These are phyloP conservation scores for Tupaia tana DNA, from an alignment of 2,113 vertebrate species.

Conservation along the genomic window DNA sequence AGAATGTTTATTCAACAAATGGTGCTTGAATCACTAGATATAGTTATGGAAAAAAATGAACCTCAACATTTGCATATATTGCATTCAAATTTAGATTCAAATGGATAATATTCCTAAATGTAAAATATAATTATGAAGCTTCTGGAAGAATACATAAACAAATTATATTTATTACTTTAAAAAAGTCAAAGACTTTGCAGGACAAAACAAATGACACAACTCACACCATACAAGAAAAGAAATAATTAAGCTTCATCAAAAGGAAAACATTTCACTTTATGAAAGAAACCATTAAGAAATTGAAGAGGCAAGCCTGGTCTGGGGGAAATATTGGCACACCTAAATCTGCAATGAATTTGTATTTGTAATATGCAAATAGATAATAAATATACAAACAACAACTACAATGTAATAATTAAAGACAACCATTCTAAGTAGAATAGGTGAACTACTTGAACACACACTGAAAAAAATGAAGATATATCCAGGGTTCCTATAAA, in stretches of 20 bases:
- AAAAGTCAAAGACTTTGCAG: background rate
- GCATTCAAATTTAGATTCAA: background rate
- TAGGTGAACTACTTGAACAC: background rate
- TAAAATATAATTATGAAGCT: background rate
- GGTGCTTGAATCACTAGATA: background rate
- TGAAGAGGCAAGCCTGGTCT: background rate
- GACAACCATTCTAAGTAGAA: background rate
- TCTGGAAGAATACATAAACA: background rate
- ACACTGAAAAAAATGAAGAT: background rate
- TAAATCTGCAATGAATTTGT: background rate
- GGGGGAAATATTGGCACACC: background rate
- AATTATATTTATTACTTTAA: background rate
- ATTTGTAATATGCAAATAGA: background rate
- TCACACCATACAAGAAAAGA: background rate
- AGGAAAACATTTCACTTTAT: no score
- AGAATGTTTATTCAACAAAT: background rate
- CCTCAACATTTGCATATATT: background rate
- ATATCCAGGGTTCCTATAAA: background rate
- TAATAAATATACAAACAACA: background rate
- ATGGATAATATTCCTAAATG: background rate
- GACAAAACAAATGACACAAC: background rate
- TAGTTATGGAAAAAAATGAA: background rate
- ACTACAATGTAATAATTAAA: background rate
- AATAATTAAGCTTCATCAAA: background rate
- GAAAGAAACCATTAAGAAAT: background rate